phyloP scores from a whole-genome alignment of 1,140 invertebrate genomes.

The Bombus confusus region DNA sequence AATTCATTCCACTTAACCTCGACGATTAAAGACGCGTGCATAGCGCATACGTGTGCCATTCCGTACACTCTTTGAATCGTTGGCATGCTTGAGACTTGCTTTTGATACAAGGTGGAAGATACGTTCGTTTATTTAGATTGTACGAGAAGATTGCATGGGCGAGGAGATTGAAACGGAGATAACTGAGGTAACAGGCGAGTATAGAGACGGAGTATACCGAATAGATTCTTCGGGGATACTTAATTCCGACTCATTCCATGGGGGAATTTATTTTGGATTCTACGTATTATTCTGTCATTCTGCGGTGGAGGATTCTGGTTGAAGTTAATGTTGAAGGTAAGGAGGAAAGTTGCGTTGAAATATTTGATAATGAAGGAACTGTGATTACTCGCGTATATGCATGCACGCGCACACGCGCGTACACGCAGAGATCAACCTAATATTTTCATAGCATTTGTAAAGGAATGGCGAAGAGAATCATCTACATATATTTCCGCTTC shows the following conservation, averaged over 20 bases:
- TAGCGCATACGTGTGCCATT: neutral
- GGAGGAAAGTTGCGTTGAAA: neutral
- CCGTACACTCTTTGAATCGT: neutral
- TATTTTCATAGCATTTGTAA: neutral
- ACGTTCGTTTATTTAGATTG: neutral
- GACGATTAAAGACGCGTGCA: constrained; percentile 10
- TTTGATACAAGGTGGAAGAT: neutral
- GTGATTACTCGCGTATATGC: too few species aligned
- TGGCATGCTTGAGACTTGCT: neutral
- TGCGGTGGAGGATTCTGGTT: neutral
- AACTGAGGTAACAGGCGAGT: neutral
- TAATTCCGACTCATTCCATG: neutral
- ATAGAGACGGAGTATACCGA: neutral
- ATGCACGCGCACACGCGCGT: too few species aligned
- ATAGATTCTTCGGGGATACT: too few species aligned
- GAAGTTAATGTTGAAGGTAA: neutral
- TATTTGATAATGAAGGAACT: neutral
- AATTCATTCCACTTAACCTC: constrained; percentile 9
- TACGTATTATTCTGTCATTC: neutral
- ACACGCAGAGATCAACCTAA: too few species aligned
- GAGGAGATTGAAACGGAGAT: neutral
- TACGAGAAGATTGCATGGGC: too few species aligned
- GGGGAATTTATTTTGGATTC: neutral
- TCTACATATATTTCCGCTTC: too few species aligned
- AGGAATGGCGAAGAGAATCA: neutral